Evolutionary conservation across 2,888 invertebrate species (phyloP).

Genomic region (Sinopyrophorus schimmeli): DNA sequence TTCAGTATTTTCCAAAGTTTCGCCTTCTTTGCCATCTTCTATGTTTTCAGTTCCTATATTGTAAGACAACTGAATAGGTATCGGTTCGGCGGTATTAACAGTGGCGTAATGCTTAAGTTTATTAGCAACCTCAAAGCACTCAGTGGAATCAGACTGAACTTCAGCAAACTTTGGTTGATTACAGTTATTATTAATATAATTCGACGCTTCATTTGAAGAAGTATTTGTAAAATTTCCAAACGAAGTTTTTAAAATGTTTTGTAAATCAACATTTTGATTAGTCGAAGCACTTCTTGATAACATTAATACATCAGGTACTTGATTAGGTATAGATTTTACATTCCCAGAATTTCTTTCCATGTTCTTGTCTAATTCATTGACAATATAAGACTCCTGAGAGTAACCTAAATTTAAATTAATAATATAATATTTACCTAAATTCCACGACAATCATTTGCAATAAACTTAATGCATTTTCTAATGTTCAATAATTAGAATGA

Average conservation of each 20-base stretch:
- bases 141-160: conserved; percentile 45
- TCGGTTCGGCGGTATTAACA: conserved; percentile 53
- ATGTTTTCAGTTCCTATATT: conserved; percentile 54
- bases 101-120: conserved; percentile 54
- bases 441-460: too few species aligned
- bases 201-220: conserved; percentile 7
- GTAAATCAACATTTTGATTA: conserved; percentile 9
- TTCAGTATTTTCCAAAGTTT: conserved; percentile 49
- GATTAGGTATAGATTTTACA: not conserved
- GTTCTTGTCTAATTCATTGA: not conserved
- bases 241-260: conserved; percentile 24
- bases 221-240: conserved; percentile 20
- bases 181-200: conserved; percentile 20
- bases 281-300: conserved; percentile 3
- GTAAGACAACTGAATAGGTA: conserved; percentile 51
- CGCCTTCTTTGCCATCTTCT: conserved; percentile 50
- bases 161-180: conserved; percentile 46
- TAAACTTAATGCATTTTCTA: too few species aligned
- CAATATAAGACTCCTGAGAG: not conserved
- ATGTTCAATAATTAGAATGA: too few species aligned
- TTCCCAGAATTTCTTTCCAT: conserved; percentile 1
- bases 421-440: too few species aligned
- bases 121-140: conserved; percentile 50
- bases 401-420: too few species aligned
- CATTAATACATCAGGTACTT: conserved; percentile 27